These are phyloP conservation scores for Naja naja DNA, from an alignment of 2,113 vertebrate genomes.

Conservation along the genomic window DNA sequence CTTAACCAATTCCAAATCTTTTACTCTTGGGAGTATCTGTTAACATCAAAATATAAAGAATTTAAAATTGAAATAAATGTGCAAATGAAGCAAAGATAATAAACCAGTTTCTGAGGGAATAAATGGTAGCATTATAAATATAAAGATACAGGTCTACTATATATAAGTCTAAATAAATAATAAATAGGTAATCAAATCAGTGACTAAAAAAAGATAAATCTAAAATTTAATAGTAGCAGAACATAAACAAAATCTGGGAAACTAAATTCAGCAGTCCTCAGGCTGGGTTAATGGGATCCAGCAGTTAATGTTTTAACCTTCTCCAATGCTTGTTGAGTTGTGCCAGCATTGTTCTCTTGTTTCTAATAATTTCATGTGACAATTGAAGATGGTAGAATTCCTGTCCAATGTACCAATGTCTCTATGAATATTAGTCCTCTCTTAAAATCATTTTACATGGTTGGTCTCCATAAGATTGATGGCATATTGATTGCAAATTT, in stretches of 20 bases:
- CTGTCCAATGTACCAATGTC: background rate
- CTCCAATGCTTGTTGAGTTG: background rate
- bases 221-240: background rate
- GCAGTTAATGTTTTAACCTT: background rate
- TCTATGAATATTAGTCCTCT: background rate
- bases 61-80: background rate
- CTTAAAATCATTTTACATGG: background rate
- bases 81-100: background rate
- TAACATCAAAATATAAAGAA: background rate
- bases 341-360: background rate
- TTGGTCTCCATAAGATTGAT: background rate
- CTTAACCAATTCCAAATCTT: background rate
- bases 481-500: background rate
- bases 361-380: background rate
- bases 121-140: background rate
- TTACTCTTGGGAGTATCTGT: background rate
- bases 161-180: background rate
- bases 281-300: background rate
- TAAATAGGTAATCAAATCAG: background rate
- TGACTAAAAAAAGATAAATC: background rate
- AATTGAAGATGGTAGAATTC: background rate
- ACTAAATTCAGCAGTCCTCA: background rate
- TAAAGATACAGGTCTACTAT: background rate
- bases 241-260: background rate
- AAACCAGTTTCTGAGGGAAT: background rate